Base-by-base conservation (phyloP, 2,797 vertebrate species). In the Crocodylus rhombifer region DNA sequence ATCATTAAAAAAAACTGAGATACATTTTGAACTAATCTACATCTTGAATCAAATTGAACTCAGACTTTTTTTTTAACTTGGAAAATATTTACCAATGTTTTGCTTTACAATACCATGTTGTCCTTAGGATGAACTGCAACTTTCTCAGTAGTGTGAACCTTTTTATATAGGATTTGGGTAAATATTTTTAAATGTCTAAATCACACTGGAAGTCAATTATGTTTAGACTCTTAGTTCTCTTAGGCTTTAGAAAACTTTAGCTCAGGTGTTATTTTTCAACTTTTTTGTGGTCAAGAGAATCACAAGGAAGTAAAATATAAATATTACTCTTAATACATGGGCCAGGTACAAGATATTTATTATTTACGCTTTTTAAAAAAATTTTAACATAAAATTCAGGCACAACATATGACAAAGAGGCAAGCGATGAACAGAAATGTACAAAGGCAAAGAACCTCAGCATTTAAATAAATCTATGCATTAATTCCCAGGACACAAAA, bases 1-100 rank as follows among this genome's bases (percentile, higher is more conserved):
- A 2, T 84, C 60, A 64, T 28, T 86, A 51, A 88, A 71, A 89
- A 14, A 93, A 94, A 87, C 14, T 92, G 9, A 71, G 7, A 3
- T 26, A 51, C 23, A 81, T 36, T 75, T 75, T 78, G 63, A 82
- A 9, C 5, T 3, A 21, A 20, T 26, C 18, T 3, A 76, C 30
- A 57, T 89, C 86, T 82, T 21, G 7, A 84, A 87, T 83, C n/a
- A 5, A 62, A 57, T 69, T 71, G 90, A 74, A 7, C 4, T 16
- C 2, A 74, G 74, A 1, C 1, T 2, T 86, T 89, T 87, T 65
- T 79, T 76, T 42, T 81, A 78, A 5, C 4, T 84, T 82, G 80
- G 17, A 69, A 93, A 80, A 30, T 69, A 14, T 25, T 84, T 84
- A 5, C 18, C 6, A 30, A 15, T 63, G 4, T 21, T 73, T 76